phyloP scores from a whole-genome alignment of 2,113 vertebrate genomes.

The Pangasianodon hypophthalmus region DNA sequence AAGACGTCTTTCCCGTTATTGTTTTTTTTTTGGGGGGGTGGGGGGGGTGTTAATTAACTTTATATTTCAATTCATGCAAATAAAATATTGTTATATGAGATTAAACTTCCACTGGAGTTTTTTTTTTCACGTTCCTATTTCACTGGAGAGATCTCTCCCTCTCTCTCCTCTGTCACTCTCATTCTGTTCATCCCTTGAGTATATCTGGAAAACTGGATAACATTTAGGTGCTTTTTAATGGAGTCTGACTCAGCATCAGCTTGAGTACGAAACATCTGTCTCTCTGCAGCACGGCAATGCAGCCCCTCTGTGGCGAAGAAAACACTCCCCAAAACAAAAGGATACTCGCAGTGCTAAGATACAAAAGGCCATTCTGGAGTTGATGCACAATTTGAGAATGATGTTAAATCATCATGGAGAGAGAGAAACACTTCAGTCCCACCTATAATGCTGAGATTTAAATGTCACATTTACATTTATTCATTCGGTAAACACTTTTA shows the following conservation, averaged over 20 bases:
- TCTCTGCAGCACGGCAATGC: neutral
- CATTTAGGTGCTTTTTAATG: constrained; percentile 50
- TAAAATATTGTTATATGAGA: neutral
- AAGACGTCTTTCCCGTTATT: constrained; percentile 13
- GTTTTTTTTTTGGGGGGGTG: neutral
- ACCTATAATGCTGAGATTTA: neutral
- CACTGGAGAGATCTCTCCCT: neutral
- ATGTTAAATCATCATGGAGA: neutral
- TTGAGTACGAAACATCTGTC: constrained; percentile 42
- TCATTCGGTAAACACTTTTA: constrained; percentile 6
- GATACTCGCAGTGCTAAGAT: neutral
- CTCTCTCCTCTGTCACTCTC: neutral
- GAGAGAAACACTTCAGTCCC: neutral
- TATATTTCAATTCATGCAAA: neutral
- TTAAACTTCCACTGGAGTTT: neutral
- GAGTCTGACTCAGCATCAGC: constrained; percentile 51
- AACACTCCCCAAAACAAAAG: neutral
- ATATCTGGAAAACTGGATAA: constrained; percentile 33
- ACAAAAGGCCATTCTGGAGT: constrained; percentile 22
- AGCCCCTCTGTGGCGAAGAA: neutral
- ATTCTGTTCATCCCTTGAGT: constrained; percentile 17
- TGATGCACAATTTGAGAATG: constrained; percentile 1
- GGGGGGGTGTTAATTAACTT: neutral
- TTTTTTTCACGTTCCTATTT: neutral
- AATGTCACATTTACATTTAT: constrained; percentile 28